These are phyloP conservation scores for Muschampia plurimacula DNA, from an alignment of 2,888 invertebrate genomes.

Conservation along the genomic window DNA sequence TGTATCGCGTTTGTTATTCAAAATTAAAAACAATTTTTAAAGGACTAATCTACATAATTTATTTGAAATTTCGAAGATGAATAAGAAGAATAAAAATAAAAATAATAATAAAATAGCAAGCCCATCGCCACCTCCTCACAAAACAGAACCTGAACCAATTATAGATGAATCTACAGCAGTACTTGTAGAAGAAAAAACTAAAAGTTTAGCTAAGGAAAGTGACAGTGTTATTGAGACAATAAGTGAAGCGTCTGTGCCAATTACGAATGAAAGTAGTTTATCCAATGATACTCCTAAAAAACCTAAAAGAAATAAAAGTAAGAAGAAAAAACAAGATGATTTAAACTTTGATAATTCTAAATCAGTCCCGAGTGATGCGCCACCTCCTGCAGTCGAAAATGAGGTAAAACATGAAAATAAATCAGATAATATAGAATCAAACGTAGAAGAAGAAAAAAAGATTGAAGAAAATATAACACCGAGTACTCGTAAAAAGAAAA, in stretches of 20 bases:
- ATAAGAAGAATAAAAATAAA: constrained; percentile 72
- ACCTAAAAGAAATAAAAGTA: constrained; percentile 77
- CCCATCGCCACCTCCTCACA: constrained; percentile 52
- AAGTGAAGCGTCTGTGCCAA: constrained; percentile 27
- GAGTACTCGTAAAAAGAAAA: constrained; percentile 72
- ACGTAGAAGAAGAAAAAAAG: constrained; percentile 41
- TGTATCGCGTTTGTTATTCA: constrained; percentile 40
- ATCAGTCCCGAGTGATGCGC: background rate
- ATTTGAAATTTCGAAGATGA: constrained; percentile 44
- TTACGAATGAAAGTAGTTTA: constrained; percentile 22
- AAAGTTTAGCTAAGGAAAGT: constrained; percentile 34
- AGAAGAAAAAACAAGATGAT: constrained; percentile 69
- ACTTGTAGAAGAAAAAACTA: constrained; percentile 19
- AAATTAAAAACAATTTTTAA: background rate
- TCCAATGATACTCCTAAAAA: constrained; percentile 66
- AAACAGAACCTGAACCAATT: constrained; percentile 41
- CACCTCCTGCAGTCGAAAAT: background rate
- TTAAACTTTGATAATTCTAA: constrained; percentile 33
- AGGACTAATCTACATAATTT: background rate
- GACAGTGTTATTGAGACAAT: constrained; percentile 32
- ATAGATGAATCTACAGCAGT: constrained; percentile 26
- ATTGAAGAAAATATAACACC: constrained; percentile 50
- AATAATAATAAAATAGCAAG: constrained; percentile 59
- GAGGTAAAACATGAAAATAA: constrained; percentile 45
- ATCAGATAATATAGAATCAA: constrained; percentile 30